Evolutionary conservation across 2,113 vertebrate species (phyloP), one percentile per base, ranked within the genome.

Genomic region (Echinops telfairi): DNA sequence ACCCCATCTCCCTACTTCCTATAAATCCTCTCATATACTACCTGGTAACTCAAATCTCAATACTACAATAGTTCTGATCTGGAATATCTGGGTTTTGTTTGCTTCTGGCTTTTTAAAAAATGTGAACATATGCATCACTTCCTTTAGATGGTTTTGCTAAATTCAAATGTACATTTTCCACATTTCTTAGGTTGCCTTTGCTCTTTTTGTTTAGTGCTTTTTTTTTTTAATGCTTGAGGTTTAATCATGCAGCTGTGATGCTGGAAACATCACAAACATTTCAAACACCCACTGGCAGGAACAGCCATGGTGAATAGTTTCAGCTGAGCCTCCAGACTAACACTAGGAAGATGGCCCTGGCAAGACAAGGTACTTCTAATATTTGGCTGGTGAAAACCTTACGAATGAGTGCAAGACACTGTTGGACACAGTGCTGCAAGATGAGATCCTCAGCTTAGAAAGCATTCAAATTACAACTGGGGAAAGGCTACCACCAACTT

Each of bases 81-180:
- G 1, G 20, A 2, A 7, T 53, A 31, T 31, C 27, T 73, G 71
- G 4, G 8, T 79, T 66, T 82, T 70, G 9, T 38, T n/a, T 71
- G 71, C 73, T 23, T 57, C 17, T 36, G 33, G 71, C 29, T 78
- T 90, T 43, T 58, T 68, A 81, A 19, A 91, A 92, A 57, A 83
- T 33, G 78, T 71, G 38, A 95, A 92, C 89, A 76, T 58, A 80
- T 8, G 38, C 33, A 71, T 23, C 68, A 38, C 78, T 83, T 78
- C 78, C 31, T 91, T 95, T 57, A 88, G 47, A 90, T 2, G 73
- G 25, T 80, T 83, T 47, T 92, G 31, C 27, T 58, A 87, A 96
- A 96, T 33, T 94, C 79, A 94, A 76, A 84, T 64, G 60, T 19
- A 89, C 12, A 64, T 6, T 36, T 90, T 83, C 33, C 70, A 89